Evolutionary conservation across 35 echinoderm and acorn worm species (phyloP).

Genomic region (Ptychodera flava): DNA sequence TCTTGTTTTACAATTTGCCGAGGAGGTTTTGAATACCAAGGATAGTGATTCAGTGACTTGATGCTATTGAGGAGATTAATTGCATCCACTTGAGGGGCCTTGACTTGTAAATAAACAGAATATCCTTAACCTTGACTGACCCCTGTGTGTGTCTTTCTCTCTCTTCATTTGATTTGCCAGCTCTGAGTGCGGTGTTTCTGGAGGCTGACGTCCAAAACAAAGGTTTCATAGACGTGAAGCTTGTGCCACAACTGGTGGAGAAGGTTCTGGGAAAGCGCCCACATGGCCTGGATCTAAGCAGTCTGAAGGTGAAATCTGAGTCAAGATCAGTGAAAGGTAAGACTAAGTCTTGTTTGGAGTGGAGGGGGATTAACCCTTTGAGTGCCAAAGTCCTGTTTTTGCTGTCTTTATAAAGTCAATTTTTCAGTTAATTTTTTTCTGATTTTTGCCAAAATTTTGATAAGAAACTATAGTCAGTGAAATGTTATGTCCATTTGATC

Average conservation of each 20-base stretch:
- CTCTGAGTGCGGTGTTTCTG: background rate
- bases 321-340: background rate
- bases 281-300: background rate
- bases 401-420: too few species aligned
- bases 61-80: background rate
- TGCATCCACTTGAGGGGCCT: background rate
- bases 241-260: constrained; percentile 5
- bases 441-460: too few species aligned
- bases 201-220: constrained; percentile 7
- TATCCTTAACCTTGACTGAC: background rate
- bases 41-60: too few species aligned
- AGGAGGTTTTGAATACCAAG: too few species aligned
- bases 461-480: too few species aligned
- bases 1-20: too few species aligned
- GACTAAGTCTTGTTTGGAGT: too few species aligned
- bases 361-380: too few species aligned
- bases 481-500: too few species aligned
- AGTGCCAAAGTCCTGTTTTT: too few species aligned
- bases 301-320: background rate
- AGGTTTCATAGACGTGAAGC: constrained; percentile 2
- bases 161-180: background rate
- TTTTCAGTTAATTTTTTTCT: too few species aligned
- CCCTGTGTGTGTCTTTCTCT: background rate
- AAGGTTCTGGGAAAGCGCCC: constrained; percentile 4
- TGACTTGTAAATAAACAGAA: background rate